Base-by-base conservation (phyloP, 2,888 invertebrate genomes). In the Agonopterix arenella region DNA sequence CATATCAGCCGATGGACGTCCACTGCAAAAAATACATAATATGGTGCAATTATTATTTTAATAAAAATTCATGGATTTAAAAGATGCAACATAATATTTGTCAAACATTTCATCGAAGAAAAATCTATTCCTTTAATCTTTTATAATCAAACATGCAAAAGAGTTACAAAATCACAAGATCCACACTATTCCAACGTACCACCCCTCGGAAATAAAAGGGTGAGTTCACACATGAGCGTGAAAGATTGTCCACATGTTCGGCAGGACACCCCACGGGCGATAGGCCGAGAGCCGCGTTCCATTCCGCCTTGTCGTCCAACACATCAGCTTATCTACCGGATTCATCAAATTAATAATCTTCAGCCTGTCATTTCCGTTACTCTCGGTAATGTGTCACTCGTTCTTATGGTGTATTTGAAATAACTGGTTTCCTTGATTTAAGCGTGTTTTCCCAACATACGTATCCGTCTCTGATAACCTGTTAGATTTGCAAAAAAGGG, bases 221-320 rank as follows among this genome's bases (percentile, higher is more conserved):
- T 88, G 86, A 77, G 74, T 61, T 69, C 80, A 86, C 88, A 86
- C 82, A 88, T 86, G 89, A 88, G 88, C 89, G 85, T 88, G 84
- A 86, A 89, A 86, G 84, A 88, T 89, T 88, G 89, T 89, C 89
- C 88, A 88, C 89, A 89, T 89, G 89, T 88, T 85, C 77, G 68
- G 61, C 65, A 61, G 70, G 69, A 67, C 68, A 62, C 76, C 76
- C 76, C 70, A 64, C 60, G 64, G 72, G 60, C 64, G 70, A 73
- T 71, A 71, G 66, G 68, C 68, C 69, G 62, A 69, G 65, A 41
- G n/a, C 57, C 60, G 60, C 28, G 28, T 28, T 28, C 28, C 28
- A 57, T 59, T n/a, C 13, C 9, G 11, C 9, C 48, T 40, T 28
- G 44, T 44, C 44, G 63, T 55, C 62, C 61, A 64, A 58, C 61